Evolutionary conservation across 2,797 vertebrate species (phyloP).

Genomic region (Cryptoblepharus egeriae): DNA sequence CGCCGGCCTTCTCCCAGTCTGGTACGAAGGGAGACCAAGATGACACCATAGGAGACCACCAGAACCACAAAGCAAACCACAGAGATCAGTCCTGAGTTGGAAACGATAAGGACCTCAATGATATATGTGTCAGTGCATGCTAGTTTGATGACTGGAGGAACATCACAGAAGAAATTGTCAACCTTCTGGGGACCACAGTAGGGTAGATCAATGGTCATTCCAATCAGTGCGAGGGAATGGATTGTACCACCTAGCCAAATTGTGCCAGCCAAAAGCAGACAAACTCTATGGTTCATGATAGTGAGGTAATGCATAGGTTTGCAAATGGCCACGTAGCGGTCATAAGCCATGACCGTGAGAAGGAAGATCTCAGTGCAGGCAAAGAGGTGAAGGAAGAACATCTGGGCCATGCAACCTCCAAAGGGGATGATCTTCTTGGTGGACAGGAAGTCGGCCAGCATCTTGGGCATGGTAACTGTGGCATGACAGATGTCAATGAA

Average conservation of each 20-base stretch:
- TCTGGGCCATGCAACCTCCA: slow-evolving; percentile 65
- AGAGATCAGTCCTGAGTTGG: slow-evolving; percentile 71
- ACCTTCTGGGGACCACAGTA: slow-evolving; percentile 69
- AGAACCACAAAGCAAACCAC: slow-evolving; percentile 68
- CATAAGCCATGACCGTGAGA: slow-evolving; percentile 73
- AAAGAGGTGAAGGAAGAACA: slow-evolving; percentile 74
- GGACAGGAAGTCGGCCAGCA: slow-evolving; percentile 63
- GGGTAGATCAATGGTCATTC: slow-evolving; percentile 67
- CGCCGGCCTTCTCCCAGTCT: slow-evolving; percentile 51
- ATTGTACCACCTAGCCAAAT: slow-evolving; percentile 65
- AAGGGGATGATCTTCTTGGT: slow-evolving; percentile 67
- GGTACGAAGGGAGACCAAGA: slow-evolving; percentile 66
- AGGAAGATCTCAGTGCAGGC: slow-evolving; percentile 75
- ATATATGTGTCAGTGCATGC: slow-evolving; percentile 65
- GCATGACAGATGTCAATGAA: slow-evolving; percentile 73
- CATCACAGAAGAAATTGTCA: slow-evolving; percentile 73
- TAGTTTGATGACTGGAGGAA: slow-evolving; percentile 67
- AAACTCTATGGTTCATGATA: slow-evolving; percentile 70
- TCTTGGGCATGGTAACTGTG: slow-evolving; percentile 71
- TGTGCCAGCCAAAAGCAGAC: slow-evolving; percentile 49
- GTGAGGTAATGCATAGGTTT: slow-evolving; percentile 69
- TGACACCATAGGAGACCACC: slow-evolving; percentile 64
- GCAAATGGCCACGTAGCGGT: slow-evolving; percentile 73
- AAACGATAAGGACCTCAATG: slow-evolving; percentile 68
- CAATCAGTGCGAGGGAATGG: slow-evolving; percentile 66